Evolutionary conservation across 2,797 vertebrate species (phyloP), one percentile per base, ranked within the genome.

Genomic region (Acomys russatus): DNA sequence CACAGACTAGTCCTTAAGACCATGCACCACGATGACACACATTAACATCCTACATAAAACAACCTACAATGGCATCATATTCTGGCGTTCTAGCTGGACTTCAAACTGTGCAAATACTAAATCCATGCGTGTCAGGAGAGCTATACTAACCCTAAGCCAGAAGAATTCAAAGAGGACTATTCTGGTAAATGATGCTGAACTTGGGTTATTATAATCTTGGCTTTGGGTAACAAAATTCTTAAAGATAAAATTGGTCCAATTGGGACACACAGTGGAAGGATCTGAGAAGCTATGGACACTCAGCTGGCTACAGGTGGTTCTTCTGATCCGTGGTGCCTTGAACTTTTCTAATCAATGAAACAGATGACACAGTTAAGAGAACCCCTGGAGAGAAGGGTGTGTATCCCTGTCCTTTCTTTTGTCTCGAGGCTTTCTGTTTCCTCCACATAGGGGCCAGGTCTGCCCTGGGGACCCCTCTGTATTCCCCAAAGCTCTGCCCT

Each of bases 1-100:
- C 87, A 96, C 66, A 73, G 63, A 82, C 77, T 64, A 92, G 51
- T 73, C 38, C 61, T 96, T 95, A 83, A 85, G 96, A 92, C 44
- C 33, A 71, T 49, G 17, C 61, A 93, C 78, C 30, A 90, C 64
- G 83, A 64, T 63, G 85, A 68, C 9, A 94, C 28, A 66, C 33
- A 94, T 68, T 78, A 87, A 77, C 8, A 56, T 61, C 73, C 51
- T 63, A 18, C 35, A 35, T 30, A 35, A 11, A 68, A 54, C 9
- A 85, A 90, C 23, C 15, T 35, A 30, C 30, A 73, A 59, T 11
- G 51, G 78, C 79, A 64, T 59, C 28, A 80, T 44, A 9, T 33
- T 59, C 20, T 88, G 1, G 61, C 88, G 83, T 88, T 85, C 33
- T 76, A 92, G 85, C 44, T 83, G 91, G 64, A 97, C 74, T 51